Base-by-base conservation (phyloP, 2,888 invertebrate species). In the Drosophila histrio region DNA sequence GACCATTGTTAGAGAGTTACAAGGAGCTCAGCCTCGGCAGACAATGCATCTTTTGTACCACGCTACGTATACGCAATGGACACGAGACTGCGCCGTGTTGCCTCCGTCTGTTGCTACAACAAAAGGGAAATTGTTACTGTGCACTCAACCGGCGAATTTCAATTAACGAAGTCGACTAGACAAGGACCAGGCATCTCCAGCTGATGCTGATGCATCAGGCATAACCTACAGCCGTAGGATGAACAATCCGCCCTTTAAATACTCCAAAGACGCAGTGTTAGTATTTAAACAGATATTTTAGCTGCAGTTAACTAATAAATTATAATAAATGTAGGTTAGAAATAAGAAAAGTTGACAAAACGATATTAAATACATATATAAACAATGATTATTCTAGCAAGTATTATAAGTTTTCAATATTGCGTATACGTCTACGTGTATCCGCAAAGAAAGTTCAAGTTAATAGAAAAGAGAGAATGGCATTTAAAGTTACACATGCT, bases 121-220 rank as follows among this genome's bases (percentile, higher is more conserved):
- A 68, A 79, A 71, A 28, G 22, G 65, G 44, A 64, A 66, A 74
- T 77, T 74, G 50, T 62, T 68, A 44, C 63, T 59, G 63, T 46
- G 67, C 72, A 64, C 36, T 54, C 75, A 64, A 62, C 56, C 60
- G 53, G 46, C 58, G 64, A 72, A 67, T 80, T 80, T 80, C 78
- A 82, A 80, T 80, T 82, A 80, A 75, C 72, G 47, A 77, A 76
- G 64, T 65, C 26, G 57, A 46, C 39, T 53, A 28, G 49, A 49
- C 53, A 34, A 41, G 11, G 19, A 26, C 11, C 53, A 60, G 59
- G 2, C 8, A 15, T 5, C 17, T 34, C 2, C 9, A 46, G 17
- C 15, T 13, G 24, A 17, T 19, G 17, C 8, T 44, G 38, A 49
- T 54, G 30, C 49, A 38, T n/a, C 38, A 22, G 38, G 41, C 39